Evolutionary conservation across 53 echinoderm and acorn worm genomes (phyloP).

Genomic region (Holothuria scabra): DNA sequence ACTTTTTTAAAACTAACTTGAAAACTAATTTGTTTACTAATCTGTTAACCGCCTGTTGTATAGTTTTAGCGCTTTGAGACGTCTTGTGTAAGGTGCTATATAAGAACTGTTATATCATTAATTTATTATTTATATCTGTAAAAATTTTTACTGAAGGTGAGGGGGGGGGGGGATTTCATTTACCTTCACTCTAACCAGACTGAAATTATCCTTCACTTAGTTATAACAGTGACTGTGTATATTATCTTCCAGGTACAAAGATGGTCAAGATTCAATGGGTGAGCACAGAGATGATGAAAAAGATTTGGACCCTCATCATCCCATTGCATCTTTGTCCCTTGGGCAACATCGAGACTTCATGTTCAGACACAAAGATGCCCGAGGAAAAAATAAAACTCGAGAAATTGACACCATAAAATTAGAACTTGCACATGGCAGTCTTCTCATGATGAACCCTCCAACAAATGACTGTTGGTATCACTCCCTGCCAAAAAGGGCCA

Average conservation of each 20-base stretch:
- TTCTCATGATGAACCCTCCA: constrained; percentile 93
- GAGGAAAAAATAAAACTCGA: constrained; percentile 65
- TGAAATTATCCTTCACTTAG: background rate
- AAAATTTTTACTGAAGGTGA: background rate
- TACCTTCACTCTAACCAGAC: no score
- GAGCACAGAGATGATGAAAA: constrained; percentile 96
- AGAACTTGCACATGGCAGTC: constrained; percentile 80
- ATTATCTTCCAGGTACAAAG: constrained; percentile 71
- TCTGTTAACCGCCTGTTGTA: no score
- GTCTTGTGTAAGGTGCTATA: no score
- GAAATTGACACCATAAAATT: constrained; percentile 73
- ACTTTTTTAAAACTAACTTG: no score
- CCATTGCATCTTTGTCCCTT: constrained; percentile 90
- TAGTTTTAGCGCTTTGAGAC: no score
- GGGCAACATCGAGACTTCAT: constrained; percentile 82
- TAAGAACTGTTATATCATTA: no score
- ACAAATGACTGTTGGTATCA: constrained; percentile 95
- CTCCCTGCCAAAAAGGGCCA: constrained; percentile 73
- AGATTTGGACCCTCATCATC: constrained; percentile 70
- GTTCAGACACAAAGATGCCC: constrained; percentile 76
- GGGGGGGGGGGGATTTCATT: background rate
- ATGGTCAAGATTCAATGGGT: constrained; percentile 90
- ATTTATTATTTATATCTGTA: background rate
- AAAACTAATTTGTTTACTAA: no score
- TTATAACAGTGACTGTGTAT: background rate